Evolutionary conservation across 2,888 invertebrate species (phyloP).

Genomic region (Furcula furcula): DNA sequence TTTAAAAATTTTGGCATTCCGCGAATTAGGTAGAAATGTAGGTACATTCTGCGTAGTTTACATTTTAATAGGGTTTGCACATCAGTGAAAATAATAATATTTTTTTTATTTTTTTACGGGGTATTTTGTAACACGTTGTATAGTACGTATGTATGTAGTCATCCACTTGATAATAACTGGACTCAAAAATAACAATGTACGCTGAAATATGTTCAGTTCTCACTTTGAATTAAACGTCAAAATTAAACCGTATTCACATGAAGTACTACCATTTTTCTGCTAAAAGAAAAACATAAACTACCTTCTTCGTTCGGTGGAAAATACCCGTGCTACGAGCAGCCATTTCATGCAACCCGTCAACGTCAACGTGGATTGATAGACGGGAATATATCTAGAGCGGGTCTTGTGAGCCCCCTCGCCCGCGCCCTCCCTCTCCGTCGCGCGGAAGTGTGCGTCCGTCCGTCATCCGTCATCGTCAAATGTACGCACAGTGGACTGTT

Average conservation of each 20-base stretch:
- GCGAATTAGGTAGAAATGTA: no score
- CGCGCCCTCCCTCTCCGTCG: slow-evolving; percentile 14
- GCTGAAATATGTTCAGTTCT: no score
- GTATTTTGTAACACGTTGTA: no score
- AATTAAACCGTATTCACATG: slow-evolving; percentile 11
- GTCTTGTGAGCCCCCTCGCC: slow-evolving; percentile 37
- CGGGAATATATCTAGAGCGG: slow-evolving; percentile 60
- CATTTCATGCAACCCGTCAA: slow-evolving; percentile 60
- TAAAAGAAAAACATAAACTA: slow-evolving; percentile 21
- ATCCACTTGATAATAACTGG: no score
- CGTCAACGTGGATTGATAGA: slow-evolving; percentile 61
- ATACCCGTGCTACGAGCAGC: slow-evolving; percentile 32
- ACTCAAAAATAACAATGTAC: no score
- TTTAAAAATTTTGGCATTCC: no score
- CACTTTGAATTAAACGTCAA: slow-evolving; percentile 8
- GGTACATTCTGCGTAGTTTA: no score
- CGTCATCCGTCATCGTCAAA: slow-evolving; percentile 65
- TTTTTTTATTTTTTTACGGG: no score
- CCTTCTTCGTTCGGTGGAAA: slow-evolving; percentile 28
- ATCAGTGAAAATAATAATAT: no score
- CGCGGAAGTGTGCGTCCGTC: slow-evolving; percentile 47
- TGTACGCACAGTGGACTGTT: slow-evolving; percentile 34
- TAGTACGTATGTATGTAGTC: no score
- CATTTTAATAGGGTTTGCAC: no score
- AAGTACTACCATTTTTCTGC: slow-evolving; percentile 11